Percentiles rank a stretch among this genome's conserved stretches.
phyloP scores from a whole-genome alignment of 2,797 vertebrate genomes.

The Parambassis ranga region DNA sequence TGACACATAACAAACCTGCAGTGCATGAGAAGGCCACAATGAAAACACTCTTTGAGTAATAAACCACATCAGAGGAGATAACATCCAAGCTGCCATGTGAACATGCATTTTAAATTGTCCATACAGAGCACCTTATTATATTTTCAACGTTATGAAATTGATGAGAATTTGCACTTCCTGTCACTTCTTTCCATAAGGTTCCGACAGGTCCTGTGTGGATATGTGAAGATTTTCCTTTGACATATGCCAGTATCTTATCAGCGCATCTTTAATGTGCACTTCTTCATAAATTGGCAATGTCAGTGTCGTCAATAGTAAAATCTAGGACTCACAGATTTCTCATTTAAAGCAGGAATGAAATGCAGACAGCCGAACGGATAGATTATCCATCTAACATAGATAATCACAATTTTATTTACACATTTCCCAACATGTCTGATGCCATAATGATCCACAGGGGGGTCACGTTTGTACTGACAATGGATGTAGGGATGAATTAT shows the following conservation, averaged over 20 bases:
- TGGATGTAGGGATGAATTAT: too few species aligned
- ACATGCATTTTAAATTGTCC: constrained; percentile 1
- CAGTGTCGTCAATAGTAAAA: too few species aligned
- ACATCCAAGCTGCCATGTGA: background rate
- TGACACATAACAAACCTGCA: too few species aligned
- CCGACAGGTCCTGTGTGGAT: constrained; percentile 48
- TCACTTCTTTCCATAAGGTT: constrained; percentile 33
- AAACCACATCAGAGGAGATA: background rate
- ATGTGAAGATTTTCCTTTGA: constrained; percentile 48
- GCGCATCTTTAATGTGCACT: constrained; percentile 27
- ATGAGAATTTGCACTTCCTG: constrained; percentile 28
- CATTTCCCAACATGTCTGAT: too few species aligned
- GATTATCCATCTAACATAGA: too few species aligned
- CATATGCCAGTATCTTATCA: constrained; percentile 51
- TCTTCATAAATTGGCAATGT: constrained; percentile 41
- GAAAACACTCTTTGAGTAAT: background rate
- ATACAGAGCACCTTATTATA: constrained; percentile 12
- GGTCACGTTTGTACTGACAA: too few species aligned
- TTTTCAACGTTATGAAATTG: constrained; percentile 31
- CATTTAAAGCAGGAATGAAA: too few species aligned
- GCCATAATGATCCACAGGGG: too few species aligned
- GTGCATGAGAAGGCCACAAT: background rate
- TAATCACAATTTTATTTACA: too few species aligned
- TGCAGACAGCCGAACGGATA: too few species aligned
- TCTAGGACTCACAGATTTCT: too few species aligned